Evolutionary conservation across 2,888 invertebrate species (phyloP).

Genomic region (Epirrhoe tristata): DNA sequence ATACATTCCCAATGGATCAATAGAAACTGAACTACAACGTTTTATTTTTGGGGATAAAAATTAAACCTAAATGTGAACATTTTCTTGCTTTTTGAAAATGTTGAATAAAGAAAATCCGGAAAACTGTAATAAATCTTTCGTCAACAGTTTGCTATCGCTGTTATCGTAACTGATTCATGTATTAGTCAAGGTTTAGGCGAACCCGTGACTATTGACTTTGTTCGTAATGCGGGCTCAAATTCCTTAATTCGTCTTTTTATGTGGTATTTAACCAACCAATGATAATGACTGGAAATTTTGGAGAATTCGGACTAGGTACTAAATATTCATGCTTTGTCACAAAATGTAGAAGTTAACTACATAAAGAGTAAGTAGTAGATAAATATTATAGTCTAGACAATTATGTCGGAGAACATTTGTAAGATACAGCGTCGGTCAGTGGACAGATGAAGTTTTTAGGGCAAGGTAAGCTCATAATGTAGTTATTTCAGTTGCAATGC

Average conservation of each 20-base stretch:
- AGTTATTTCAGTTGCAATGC: background rate
- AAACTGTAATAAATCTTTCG: constrained; percentile 57
- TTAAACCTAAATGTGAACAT: background rate
- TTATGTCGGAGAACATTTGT: background rate
- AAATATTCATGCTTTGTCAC: constrained; percentile 2
- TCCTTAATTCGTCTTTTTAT: constrained; percentile 27
- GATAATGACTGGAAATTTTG: constrained; percentile 22
- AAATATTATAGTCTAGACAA: background rate
- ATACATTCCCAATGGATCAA: no score
- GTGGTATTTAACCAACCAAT: constrained; percentile 17
- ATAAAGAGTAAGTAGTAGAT: background rate
- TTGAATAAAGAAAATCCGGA: constrained; percentile 51
- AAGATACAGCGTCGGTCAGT: background rate
- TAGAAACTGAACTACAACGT: background rate
- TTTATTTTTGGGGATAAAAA: background rate
- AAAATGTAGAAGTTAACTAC: background rate
- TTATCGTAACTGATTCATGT: constrained; percentile 54
- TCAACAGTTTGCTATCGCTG: constrained; percentile 49
- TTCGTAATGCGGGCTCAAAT: constrained; percentile 49
- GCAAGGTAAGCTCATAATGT: background rate
- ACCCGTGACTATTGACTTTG: constrained; percentile 48
- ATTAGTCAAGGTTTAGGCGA: constrained; percentile 57
- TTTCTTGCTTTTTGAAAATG: background rate
- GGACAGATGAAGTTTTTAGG: background rate
- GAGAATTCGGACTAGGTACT: constrained; percentile 5